These are phyloP conservation scores for Matsumurasca onukii DNA, from an alignment of 1,140 invertebrate species.

Conservation along the genomic window DNA sequence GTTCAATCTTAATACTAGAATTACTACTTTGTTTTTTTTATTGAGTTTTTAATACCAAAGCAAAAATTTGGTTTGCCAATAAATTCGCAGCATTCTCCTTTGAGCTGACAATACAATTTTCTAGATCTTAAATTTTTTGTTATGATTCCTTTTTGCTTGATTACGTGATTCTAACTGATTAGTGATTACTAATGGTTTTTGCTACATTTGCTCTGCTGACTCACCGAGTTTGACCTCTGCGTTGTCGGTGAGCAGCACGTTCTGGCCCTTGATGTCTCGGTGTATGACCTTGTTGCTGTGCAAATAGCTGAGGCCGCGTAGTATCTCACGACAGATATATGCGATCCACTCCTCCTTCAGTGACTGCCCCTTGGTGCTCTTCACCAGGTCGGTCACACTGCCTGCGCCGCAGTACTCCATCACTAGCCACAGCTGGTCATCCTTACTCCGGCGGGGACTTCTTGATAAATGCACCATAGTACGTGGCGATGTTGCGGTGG, in stretches of 20 bases:
- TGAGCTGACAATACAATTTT: too few species aligned
- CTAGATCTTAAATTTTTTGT: too few species aligned
- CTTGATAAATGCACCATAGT: conserved; percentile 99
- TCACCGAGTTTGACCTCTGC: conserved; percentile 96
- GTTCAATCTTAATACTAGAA: too few species aligned
- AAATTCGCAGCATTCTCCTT: too few species aligned
- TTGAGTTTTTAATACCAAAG: too few species aligned
- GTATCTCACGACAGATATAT: conserved; percentile 97
- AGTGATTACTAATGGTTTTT: too few species aligned
- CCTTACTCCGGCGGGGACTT: conserved; percentile 98
- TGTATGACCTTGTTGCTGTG: conserved; percentile 99
- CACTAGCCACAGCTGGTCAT: conserved; percentile 99
- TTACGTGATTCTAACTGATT: too few species aligned
- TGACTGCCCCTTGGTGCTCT: conserved; percentile 97
- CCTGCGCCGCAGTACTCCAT: conserved; percentile 99
- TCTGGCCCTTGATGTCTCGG: conserved; percentile 99
- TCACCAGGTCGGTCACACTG: conserved; percentile 98
- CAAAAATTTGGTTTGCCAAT: too few species aligned
- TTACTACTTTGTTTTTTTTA: too few species aligned
- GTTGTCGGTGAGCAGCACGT: conserved; percentile 98
- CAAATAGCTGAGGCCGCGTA: conserved; percentile 94
- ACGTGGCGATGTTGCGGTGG: conserved; percentile 99
- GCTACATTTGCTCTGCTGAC: too few species aligned
- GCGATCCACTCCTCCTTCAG: conserved; percentile 99
- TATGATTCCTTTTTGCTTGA: too few species aligned